Percentiles rank a stretch among this genome's conserved stretches.
These are phyloP conservation scores for Aphelinus certus DNA, from an alignment of 1,140 invertebrate genomes.

Conservation along the genomic window DNA sequence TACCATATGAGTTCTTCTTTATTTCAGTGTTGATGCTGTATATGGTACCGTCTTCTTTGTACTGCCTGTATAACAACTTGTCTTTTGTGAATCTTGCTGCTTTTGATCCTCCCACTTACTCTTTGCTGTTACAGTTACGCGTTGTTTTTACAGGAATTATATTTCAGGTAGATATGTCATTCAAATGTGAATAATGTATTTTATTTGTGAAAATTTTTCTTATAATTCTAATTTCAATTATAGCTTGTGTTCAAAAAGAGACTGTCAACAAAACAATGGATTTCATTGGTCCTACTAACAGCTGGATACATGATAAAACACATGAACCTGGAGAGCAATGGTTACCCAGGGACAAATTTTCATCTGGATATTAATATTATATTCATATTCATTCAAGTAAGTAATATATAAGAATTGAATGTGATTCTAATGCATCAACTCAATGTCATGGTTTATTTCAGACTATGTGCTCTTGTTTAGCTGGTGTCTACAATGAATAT, in stretches of 20 bases:
- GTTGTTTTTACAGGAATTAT: conserved; percentile 92
- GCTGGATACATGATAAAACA: conserved; percentile 93
- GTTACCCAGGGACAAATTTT: conserved; percentile 54
- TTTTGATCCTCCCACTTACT: conserved; percentile 96
- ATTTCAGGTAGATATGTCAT: conserved; percentile 81
- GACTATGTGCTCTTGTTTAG: conserved; percentile 91
- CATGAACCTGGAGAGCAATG: conserved; percentile 69
- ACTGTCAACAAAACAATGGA: conserved; percentile 86
- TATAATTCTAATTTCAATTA: conserved; percentile 49
- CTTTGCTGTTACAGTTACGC: conserved; percentile 88
- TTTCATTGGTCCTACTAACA: conserved; percentile 87
- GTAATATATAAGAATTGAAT: conserved; percentile 13
- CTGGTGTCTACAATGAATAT: conserved; percentile 97
- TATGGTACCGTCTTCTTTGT: conserved; percentile 89
- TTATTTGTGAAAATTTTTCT: conserved; percentile 3
- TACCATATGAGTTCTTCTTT: not conserved
- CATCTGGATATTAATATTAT: conserved; percentile 76
- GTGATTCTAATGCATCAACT: not conserved
- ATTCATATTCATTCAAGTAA: conserved; percentile 74
- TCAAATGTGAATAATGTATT: conserved; percentile 27
- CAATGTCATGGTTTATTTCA: conserved; percentile 66
- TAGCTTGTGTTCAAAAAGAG: conserved; percentile 88
- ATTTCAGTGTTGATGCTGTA: conserved; percentile 76
- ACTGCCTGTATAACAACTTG: conserved; percentile 96
- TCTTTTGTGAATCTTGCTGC: conserved; percentile 89